Base-by-base conservation (phyloP, 2,888 invertebrate genomes). In the Clepsis dumicolana region DNA sequence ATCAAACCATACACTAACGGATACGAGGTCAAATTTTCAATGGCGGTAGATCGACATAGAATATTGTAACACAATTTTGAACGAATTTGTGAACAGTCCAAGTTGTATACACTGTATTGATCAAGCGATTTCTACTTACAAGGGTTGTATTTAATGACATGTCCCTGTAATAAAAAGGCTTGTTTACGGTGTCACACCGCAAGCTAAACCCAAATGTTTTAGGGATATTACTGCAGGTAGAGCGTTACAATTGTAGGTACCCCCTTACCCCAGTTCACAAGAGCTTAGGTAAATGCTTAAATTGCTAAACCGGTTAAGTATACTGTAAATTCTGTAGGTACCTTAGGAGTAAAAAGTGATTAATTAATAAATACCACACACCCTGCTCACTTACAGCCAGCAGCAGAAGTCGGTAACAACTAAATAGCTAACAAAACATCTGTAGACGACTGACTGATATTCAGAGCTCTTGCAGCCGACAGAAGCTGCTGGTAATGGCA, bases 81-180 rank as follows among this genome's bases (percentile, higher is more conserved):
- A 18, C 18, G 48, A 21, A 48, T 52, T 53, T 52, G 52, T 52
- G 21, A 44, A 63, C 63, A 16, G 35, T 24, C 53, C 53, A 16
- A 41, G 50, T 29, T 41, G 10, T 53, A 24, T 44, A 44, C 38
- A 44, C n/a, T 27, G 18, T 59, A 66, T 54, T 61, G 53, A 66
- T 60, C 41, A 65, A 65, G 25, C 44, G 25, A 65, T 27, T 24
- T 18, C 27, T 18, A 48, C 35, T 14, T 65, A 25, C 38, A 35
- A n/a, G 53, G 18, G 16, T 18, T 32, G 29, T 18, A 32, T 56
- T 48, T 48, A 48, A 48, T 48, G 48, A 12, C 21, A 21, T 4
- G 21, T 48, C 3, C 29, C 29, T 29, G 29, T 29, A 29, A 35
- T 18, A 48, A 18, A 41, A 41, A 21, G 18, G 48, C 0, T 12